phyloP scores from a whole-genome alignment of 30 jellyfish, hydroid and myxozoan species.

The Chrysaora quinquecirrha region DNA sequence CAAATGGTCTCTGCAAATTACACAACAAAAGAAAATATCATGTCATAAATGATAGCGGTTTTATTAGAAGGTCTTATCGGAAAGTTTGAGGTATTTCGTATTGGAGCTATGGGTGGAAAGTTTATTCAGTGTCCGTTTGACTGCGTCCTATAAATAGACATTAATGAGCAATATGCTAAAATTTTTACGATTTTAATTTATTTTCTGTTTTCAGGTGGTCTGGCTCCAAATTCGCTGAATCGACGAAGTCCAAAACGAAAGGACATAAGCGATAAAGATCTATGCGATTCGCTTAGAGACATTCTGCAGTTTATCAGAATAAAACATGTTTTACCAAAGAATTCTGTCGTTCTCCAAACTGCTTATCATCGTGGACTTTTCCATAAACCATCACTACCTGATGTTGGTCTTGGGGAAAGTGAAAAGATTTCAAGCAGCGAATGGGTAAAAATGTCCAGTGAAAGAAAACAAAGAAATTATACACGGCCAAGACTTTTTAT shows the following conservation, averaged over 20 bases:
- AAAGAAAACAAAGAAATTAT: constrained; percentile 38
- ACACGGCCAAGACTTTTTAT: constrained; percentile 83
- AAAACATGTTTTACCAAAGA: constrained; percentile 77
- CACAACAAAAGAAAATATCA: too few relatives aligned
- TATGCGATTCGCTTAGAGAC: constrained; percentile 64
- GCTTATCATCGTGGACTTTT: constrained; percentile 91
- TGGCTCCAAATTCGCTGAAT: constrained; percentile 76
- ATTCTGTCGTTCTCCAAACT: constrained; percentile 73
- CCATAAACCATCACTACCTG: constrained; percentile 81
- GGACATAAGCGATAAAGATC: constrained; percentile 74
- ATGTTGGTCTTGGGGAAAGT: constrained; percentile 68
- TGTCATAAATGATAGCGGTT: too few relatives aligned
- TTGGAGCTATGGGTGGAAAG: too few relatives aligned
- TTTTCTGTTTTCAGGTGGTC: constrained; percentile 37
- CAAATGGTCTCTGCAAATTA: too few relatives aligned
- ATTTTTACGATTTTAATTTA: too few relatives aligned
- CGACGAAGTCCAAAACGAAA: constrained; percentile 93
- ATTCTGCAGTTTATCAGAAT: constrained; percentile 72
- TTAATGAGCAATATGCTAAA: too few relatives aligned
- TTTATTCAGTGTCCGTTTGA: too few relatives aligned
- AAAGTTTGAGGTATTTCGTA: too few relatives aligned
- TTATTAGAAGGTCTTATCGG: too few relatives aligned
- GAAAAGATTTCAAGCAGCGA: constrained; percentile 38
- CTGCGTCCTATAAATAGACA: too few relatives aligned
- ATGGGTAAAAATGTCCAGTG: constrained; percentile 52